These are phyloP conservation scores for Salvelinus namaycush DNA, from an alignment of 2,113 vertebrate genomes.

Conservation along the genomic window DNA sequence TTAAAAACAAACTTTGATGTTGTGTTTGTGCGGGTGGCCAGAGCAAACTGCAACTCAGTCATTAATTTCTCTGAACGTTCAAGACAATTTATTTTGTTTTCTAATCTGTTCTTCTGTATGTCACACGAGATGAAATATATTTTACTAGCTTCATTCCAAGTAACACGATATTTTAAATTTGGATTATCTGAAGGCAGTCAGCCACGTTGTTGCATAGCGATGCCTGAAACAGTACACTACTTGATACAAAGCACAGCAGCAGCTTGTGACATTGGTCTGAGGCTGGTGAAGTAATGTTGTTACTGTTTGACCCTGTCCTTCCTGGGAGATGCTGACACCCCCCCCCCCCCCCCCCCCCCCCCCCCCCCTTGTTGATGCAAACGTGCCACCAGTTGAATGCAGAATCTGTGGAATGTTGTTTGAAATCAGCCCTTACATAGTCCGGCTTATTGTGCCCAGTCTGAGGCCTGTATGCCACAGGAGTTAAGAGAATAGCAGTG, in stretches of 20 bases:
- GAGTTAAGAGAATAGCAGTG: conserved; percentile 21
- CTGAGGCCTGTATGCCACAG: conserved; percentile 1
- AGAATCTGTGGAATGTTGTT: conserved; percentile 74
- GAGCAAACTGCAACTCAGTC: neutral
- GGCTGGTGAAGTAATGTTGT: conserved; percentile 57
- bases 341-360: too few species aligned
- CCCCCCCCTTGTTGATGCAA: conserved; percentile 60
- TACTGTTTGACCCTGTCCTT: conserved; percentile 49
- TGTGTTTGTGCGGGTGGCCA: too few species aligned
- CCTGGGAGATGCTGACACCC: conserved; percentile 36
- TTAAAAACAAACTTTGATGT: neutral
- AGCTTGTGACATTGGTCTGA: conserved; percentile 61
- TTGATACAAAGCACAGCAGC: neutral
- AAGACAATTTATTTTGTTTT: too few species aligned
- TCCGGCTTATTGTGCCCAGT: conserved; percentile 38
- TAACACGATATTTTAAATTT: too few species aligned
- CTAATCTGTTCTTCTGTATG: too few species aligned
- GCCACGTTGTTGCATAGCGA: too few species aligned
- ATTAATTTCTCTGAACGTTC: neutral
- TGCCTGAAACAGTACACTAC: too few species aligned
- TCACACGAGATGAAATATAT: too few species aligned
- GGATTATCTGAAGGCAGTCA: too few species aligned
- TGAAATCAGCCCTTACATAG: conserved; percentile 60
- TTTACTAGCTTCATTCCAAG: too few species aligned
- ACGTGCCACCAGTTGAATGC: conserved; percentile 67